Percentiles rank a stretch among this genome's conserved stretches.
These are phyloP conservation scores for Sitophilus oryzae DNA, from an alignment of 1,140 invertebrate genomes.

Conservation along the genomic window DNA sequence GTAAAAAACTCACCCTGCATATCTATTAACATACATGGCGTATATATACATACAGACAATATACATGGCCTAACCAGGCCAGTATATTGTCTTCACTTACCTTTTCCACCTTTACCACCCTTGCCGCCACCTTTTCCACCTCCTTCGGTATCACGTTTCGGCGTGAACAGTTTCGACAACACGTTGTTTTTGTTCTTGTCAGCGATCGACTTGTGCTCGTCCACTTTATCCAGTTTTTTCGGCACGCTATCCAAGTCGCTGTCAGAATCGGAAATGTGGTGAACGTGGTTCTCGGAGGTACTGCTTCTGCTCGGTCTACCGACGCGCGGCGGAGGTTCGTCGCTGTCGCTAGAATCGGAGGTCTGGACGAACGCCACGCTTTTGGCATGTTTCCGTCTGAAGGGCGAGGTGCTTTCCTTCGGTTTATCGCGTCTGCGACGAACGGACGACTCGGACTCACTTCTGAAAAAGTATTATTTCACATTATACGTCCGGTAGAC, in stretches of 20 bases:
- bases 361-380: conserved; percentile 33
- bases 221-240: conserved; percentile 40
- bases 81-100: no score
- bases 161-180: conserved; percentile 59
- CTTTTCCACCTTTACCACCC: conserved; percentile 51
- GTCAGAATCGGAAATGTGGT: conserved; percentile 25
- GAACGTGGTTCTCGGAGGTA: neutral
- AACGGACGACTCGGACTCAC: conserved; percentile 16
- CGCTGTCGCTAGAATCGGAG: conserved; percentile 44
- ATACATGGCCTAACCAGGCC: no score
- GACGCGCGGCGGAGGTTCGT: conserved; percentile 20
- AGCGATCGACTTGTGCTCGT: conserved; percentile 50
- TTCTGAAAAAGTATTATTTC: no score
- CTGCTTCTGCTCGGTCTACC: conserved; percentile 11
- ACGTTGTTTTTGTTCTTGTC: conserved; percentile 70
- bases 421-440: conserved; percentile 23
- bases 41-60: no score
- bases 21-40: no score
- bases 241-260: conserved; percentile 12
- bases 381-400: conserved; percentile 35
- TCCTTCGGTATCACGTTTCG: conserved; percentile 40
- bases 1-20: no score
- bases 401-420: conserved; percentile 39
- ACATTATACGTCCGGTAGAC: no score
- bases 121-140: conserved; percentile 52